Evolutionary conservation across 2,888 invertebrate species (phyloP).

Genomic region (Polymixis flavicincta): DNA sequence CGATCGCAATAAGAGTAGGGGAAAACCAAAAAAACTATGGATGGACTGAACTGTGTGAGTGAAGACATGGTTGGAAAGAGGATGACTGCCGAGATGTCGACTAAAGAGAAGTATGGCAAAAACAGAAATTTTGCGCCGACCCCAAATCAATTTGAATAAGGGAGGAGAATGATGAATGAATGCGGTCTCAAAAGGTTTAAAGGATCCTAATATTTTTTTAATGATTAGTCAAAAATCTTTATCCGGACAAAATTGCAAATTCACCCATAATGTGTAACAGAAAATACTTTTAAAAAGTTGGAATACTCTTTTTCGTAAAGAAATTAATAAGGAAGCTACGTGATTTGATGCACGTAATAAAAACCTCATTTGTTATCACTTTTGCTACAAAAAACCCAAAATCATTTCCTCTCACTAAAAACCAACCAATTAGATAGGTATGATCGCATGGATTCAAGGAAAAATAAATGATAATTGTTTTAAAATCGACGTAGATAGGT

Average conservation of each 20-base stretch:
- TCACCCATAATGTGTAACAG: neutral
- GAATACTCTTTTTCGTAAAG: neutral
- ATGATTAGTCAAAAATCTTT: neutral
- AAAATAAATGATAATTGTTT: conserved; percentile 17
- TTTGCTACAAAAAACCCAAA: neutral
- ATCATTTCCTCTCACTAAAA: neutral
- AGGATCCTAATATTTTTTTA: neutral
- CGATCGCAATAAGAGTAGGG: too few species aligned
- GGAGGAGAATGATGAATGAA: too few species aligned
- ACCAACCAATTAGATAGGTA: neutral
- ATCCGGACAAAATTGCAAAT: neutral
- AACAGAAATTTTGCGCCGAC: too few species aligned
- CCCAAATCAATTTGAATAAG: too few species aligned
- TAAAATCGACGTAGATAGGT: neutral
- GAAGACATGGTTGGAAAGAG: too few species aligned
- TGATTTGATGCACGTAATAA: conserved; percentile 5
- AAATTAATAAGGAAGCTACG: neutral
- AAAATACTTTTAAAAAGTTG: too few species aligned
- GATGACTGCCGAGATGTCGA: too few species aligned
- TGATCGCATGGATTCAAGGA: neutral
- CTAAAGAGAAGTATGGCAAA: too few species aligned
- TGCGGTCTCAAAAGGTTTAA: neutral
- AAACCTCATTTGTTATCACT: conserved; percentile 1
- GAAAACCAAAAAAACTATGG: too few species aligned
- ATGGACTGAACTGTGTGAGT: too few species aligned